A percentile compares a stretch with the other conserved stretches of the same genome.
phyloP scores from a whole-genome alignment of 1,140 invertebrate species.

The Antheraea pernyi region DNA sequence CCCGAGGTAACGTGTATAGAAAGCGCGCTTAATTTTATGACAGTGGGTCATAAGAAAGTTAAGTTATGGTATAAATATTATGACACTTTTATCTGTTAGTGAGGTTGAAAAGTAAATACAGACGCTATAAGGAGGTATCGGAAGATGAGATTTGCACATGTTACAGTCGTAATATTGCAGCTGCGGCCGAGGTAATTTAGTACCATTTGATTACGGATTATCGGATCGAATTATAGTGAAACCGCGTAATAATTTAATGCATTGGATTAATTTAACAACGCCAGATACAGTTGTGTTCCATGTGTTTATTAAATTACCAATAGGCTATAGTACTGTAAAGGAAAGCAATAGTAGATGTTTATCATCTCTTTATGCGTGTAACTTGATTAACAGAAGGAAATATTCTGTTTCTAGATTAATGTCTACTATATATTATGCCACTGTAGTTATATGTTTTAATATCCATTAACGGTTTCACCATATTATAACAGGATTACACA shows the following conservation, averaged over 20 bases:
- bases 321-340: slow-evolving; percentile 1
- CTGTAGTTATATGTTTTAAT: neutral
- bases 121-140: slow-evolving; percentile 36
- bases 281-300: slow-evolving; percentile 7
- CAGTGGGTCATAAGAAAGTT: slow-evolving; percentile 66
- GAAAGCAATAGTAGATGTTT: neutral
- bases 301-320: slow-evolving; percentile 16
- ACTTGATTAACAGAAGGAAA: neutral
- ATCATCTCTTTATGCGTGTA: neutral
- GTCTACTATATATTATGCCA: neutral
- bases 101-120: slow-evolving; percentile 70
- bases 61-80: slow-evolving; percentile 76
- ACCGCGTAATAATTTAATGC: slow-evolving; percentile 29
- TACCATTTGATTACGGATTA: slow-evolving; percentile 45
- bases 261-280: slow-evolving; percentile 28
- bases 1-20: slow-evolving; percentile 42
- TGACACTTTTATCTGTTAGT: slow-evolving; percentile 73
- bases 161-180: slow-evolving; percentile 30
- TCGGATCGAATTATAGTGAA: slow-evolving; percentile 39
- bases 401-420: neutral
- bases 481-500: too few species aligned
- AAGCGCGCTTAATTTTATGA: slow-evolving; percentile 66
- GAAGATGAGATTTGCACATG: slow-evolving; percentile 39
- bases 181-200: slow-evolving; percentile 40
- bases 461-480: neutral